These are phyloP conservation scores for Enoplosus armatus DNA, from an alignment of 2,797 vertebrate genomes.

Conservation along the genomic window DNA sequence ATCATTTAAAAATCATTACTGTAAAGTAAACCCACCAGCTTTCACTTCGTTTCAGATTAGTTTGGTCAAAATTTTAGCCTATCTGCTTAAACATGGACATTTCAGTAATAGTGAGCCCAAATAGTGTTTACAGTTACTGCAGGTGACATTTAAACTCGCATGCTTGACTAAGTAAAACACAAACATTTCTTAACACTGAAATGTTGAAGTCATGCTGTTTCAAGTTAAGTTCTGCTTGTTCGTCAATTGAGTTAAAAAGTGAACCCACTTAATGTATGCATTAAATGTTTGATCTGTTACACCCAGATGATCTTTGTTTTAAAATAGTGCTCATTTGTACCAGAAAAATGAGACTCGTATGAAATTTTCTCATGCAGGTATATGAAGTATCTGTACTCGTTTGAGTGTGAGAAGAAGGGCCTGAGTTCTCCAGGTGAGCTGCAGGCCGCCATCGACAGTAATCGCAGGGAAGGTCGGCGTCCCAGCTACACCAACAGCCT, in stretches of 20 bases:
- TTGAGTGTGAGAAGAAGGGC: constrained; percentile 95
- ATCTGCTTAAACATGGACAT: not conserved
- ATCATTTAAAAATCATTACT: not conserved
- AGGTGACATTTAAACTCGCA: not conserved
- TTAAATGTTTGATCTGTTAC: not conserved
- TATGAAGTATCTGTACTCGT: constrained; percentile 98
- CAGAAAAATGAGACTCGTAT: not conserved
- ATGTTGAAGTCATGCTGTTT: not conserved
- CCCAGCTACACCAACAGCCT: constrained; percentile 94
- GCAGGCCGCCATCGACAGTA: constrained; percentile 96
- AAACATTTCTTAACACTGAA: too few relatives aligned
- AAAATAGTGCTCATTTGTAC: not conserved
- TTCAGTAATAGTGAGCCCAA: not conserved
- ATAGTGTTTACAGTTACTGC: too few relatives aligned
- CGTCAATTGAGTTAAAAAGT: not conserved
- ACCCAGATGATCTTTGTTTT: not conserved
- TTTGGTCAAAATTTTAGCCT: not conserved
- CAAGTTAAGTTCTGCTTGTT: not conserved
- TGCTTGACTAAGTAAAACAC: too few relatives aligned
- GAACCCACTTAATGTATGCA: not conserved
- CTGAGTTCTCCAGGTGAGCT: constrained; percentile 95
- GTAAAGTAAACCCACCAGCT: not conserved
- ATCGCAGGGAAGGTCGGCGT: constrained; percentile 93
- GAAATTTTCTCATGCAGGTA: constrained; percentile 84
- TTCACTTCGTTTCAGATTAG: not conserved